These are phyloP conservation scores for Saguinus midas DNA, from an alignment of 2,113 vertebrate species.

Conservation along the genomic window DNA sequence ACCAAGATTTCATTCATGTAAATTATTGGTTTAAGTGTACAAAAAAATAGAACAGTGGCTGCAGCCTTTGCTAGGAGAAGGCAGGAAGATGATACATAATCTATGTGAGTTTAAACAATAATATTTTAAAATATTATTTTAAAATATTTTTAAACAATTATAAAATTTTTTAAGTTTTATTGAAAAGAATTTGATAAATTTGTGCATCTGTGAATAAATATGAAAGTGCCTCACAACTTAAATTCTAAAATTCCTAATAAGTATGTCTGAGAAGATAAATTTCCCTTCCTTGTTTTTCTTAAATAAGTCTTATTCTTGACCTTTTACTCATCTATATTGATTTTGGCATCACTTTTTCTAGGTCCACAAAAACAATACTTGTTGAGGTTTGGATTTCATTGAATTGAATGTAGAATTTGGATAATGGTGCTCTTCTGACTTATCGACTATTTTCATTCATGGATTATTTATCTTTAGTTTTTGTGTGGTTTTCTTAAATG, in stretches of 20 bases:
- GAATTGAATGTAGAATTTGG: not conserved
- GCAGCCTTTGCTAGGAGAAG: not conserved
- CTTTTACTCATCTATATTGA: not conserved
- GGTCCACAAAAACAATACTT: not conserved
- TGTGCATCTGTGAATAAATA: not conserved
- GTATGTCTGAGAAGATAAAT: not conserved
- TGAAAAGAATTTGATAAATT: not conserved
- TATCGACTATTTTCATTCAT: not conserved
- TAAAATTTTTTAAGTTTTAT: not conserved
- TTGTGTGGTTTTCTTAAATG: not conserved
- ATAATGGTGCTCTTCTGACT: not conserved
- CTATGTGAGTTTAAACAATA: not conserved
- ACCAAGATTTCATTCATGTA: not conserved
- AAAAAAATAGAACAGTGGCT: not conserved
- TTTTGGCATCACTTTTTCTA: not conserved
- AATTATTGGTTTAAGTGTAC: not conserved
- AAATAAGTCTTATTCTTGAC: not conserved
- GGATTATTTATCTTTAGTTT: not conserved
- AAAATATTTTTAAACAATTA: not conserved
- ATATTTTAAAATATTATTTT: not conserved
- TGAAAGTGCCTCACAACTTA: not conserved
- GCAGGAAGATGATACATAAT: not conserved
- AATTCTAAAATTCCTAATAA: not conserved
- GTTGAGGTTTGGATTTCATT: not conserved
- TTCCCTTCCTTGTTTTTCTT: not conserved